Percentiles rank a stretch among this genome's conserved stretches.
phyloP scores from a whole-genome alignment of 2,888 invertebrate genomes.

The Odontothrips loti region DNA sequence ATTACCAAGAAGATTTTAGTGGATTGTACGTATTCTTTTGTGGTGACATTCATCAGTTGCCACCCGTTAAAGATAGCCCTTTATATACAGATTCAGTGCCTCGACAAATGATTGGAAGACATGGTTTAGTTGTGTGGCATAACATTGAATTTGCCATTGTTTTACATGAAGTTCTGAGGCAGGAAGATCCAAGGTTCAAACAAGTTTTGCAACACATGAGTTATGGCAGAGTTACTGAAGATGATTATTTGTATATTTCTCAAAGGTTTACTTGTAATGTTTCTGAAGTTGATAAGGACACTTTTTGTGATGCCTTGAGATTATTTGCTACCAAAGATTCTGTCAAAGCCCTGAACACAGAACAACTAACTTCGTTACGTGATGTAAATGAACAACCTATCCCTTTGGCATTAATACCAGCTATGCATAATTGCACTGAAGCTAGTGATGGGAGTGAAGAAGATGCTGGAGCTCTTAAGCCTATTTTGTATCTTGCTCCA shows the following conservation, averaged over 20 bases:
- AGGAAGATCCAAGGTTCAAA: not conserved
- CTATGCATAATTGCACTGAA: not conserved
- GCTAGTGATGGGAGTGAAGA: not conserved
- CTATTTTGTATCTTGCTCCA: not conserved
- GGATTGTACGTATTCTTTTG: not conserved
- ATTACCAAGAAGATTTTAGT: no score
- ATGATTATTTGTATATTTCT: not conserved
- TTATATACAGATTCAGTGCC: not conserved
- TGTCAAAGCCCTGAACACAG: not conserved
- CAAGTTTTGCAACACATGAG: not conserved
- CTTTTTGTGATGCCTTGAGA: not conserved
- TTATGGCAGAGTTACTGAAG: not conserved
- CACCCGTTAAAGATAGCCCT: not conserved
- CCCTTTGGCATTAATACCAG: not conserved
- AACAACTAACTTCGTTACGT: no score
- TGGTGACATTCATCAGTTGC: not conserved
- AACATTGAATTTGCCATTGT: not conserved
- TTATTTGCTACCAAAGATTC: not conserved
- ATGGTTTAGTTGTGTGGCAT: not conserved
- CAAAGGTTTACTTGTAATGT: not conserved
- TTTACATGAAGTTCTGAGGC: not conserved
- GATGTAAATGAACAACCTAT: not conserved
- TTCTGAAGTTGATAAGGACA: not conserved
- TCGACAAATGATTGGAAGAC: rapidly evolving
- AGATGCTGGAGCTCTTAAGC: not conserved